phyloP scores from a whole-genome alignment of 2,888 invertebrate species.

The Cantharis flavilabris region DNA sequence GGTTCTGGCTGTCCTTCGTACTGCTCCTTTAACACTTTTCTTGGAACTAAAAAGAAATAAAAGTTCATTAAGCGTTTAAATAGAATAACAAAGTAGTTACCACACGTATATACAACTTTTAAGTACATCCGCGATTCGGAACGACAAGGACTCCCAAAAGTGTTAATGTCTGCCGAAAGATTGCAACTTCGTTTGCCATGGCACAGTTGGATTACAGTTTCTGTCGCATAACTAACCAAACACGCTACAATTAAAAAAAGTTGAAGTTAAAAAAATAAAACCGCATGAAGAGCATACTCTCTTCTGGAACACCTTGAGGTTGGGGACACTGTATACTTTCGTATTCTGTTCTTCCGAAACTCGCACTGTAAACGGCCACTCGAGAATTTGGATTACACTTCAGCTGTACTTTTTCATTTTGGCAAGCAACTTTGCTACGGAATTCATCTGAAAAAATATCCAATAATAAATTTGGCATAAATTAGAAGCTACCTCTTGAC shows the following conservation, averaged over 20 bases:
- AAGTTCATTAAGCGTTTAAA: neutral
- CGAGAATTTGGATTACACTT: slow-evolving; percentile 86
- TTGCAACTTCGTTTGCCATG: slow-evolving; percentile 83
- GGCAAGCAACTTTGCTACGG: slow-evolving; percentile 90
- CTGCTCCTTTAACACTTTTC: slow-evolving; percentile 80
- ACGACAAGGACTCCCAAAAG: slow-evolving; percentile 82
- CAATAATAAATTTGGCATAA: neutral
- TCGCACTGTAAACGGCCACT: slow-evolving; percentile 91
- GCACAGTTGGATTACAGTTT: slow-evolving; percentile 85
- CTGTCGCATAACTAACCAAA: slow-evolving; percentile 86
- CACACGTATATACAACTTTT: slow-evolving; percentile 86
- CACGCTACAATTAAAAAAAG: slow-evolving; percentile 69
- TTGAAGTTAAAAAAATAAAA: neutral
- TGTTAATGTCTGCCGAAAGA: slow-evolving; percentile 77
- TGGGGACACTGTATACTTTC: slow-evolving; percentile 87
- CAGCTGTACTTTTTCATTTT: slow-evolving; percentile 86
- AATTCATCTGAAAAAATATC: slow-evolving; percentile 76
- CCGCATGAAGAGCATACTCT: slow-evolving; percentile 70
- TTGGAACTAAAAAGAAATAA: slow-evolving; percentile 66
- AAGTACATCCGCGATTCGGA: slow-evolving; percentile 80
- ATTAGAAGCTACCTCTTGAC: neutral
- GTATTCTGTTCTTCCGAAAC: slow-evolving; percentile 86
- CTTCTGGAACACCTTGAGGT: slow-evolving; percentile 83
- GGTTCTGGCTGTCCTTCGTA: slow-evolving; percentile 79
- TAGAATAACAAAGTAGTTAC: slow-evolving; percentile 58